phyloP scores from a whole-genome alignment of 2,797 vertebrate genomes.

The Scolopax bukidnonensis region DNA sequence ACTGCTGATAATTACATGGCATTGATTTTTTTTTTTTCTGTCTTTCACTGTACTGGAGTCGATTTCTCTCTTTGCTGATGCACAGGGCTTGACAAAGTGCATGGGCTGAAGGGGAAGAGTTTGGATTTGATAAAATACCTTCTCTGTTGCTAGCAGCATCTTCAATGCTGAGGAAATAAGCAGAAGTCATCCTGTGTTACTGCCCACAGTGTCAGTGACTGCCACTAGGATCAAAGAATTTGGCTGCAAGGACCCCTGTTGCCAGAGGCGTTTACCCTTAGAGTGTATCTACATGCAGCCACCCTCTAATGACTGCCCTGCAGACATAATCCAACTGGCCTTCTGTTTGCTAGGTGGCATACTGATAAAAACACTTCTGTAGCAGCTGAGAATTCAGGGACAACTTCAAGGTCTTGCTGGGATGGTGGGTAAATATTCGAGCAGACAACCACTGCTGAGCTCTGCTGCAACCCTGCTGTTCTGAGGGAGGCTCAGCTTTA shows the following conservation, averaged over 20 bases:
- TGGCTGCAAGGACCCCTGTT: neutral
- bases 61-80: neutral
- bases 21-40: slow-evolving; percentile 1
- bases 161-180: neutral
- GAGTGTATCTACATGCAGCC: neutral
- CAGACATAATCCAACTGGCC: neutral
- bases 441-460: neutral
- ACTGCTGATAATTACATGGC: neutral
- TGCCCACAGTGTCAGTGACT: neutral
- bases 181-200: neutral
- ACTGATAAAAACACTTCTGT: neutral
- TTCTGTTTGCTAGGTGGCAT: neutral
- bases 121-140: neutral
- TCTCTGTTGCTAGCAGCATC: neutral
- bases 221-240: neutral
- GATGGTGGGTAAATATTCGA: neutral
- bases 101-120: neutral
- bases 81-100: neutral
- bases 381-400: neutral
- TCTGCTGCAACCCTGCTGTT: neutral
- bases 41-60: neutral
- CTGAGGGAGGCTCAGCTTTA: neutral
- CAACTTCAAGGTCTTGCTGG: neutral
- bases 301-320: neutral
- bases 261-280: neutral